Percentiles rank a stretch among this genome's conserved stretches.
These are phyloP conservation scores for Daubentonia madagascariensis DNA, from an alignment of 2,113 vertebrate genomes.

Conservation along the genomic window DNA sequence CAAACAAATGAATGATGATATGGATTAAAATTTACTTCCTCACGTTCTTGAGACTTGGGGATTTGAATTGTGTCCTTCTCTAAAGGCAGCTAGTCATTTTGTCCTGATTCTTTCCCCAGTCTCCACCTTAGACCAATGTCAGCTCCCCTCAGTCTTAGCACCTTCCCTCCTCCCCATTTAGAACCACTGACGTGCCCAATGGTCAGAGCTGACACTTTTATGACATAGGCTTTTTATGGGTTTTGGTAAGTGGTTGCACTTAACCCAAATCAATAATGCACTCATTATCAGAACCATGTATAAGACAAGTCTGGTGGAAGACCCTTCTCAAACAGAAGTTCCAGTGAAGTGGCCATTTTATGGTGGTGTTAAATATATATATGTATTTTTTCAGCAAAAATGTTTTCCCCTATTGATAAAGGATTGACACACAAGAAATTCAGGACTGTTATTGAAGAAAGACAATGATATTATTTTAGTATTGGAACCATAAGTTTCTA, in stretches of 20 bases:
- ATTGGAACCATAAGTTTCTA: not conserved
- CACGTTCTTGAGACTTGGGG: not conserved
- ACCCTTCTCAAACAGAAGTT: not conserved
- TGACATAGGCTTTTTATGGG: not conserved
- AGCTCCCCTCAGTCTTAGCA: not conserved
- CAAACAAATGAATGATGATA: not conserved
- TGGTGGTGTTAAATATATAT: not conserved
- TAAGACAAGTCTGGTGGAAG: not conserved
- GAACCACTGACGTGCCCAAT: not conserved
- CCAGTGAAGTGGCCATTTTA: not conserved
- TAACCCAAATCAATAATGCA: not conserved
- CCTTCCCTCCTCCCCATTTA: not conserved
- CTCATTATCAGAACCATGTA: not conserved
- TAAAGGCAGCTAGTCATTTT: not conserved
- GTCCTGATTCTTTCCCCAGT: not conserved
- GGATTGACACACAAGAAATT: not conserved
- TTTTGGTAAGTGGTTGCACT: not conserved
- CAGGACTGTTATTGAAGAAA: not conserved
- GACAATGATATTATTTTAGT: not conserved
- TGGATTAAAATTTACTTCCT: not conserved
- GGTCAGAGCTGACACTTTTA: not conserved
- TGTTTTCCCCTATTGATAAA: not conserved
- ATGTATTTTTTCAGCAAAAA: not conserved
- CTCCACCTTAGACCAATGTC: not conserved
- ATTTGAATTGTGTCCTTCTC: not conserved